These are phyloP conservation scores for Chiloscyllium plagiosum DNA, from an alignment of 2,113 vertebrate species.

Conservation along the genomic window DNA sequence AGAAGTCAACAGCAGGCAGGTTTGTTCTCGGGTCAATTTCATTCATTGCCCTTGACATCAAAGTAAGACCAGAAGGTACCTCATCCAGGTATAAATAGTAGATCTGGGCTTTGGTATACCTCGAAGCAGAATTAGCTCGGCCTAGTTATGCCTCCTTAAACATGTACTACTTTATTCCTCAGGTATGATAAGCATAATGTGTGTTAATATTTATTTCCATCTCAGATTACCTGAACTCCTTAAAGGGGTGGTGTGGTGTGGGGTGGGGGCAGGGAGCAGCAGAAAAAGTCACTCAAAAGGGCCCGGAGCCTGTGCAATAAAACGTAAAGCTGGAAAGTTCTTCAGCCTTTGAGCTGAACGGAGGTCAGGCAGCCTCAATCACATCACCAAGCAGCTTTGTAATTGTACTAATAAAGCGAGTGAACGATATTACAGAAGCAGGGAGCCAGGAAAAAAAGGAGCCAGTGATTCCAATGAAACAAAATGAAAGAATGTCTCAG, in stretches of 20 bases:
- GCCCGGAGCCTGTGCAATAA: not conserved
- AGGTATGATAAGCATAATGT: not conserved
- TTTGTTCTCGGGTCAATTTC: not conserved
- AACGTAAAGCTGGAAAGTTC: not conserved
- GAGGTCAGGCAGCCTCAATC: constrained; percentile 47
- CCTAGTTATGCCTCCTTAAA: not conserved
- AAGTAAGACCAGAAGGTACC: not conserved
- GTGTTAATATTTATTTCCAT: not conserved
- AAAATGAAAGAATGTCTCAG: constrained; percentile 29
- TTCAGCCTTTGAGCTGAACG: constrained; percentile 9
- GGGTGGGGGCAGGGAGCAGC: too few relatives aligned
- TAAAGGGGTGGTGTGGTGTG: too few relatives aligned
- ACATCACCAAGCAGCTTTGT: constrained; percentile 63
- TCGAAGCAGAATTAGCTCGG: not conserved
- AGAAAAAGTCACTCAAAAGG: not conserved
- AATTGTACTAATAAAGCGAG: constrained; percentile 80
- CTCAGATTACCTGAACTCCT: not conserved
- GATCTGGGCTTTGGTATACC: not conserved
- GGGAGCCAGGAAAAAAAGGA: not conserved
- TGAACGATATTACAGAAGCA: constrained; percentile 51
- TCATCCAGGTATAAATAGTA: not conserved
- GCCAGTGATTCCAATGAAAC: constrained; percentile 15
- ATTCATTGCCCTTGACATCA: not conserved
- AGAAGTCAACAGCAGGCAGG: not conserved
- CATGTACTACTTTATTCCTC: not conserved